phyloP scores from a whole-genome alignment of 1,140 invertebrate genomes.

The Chironomus tepperi region DNA sequence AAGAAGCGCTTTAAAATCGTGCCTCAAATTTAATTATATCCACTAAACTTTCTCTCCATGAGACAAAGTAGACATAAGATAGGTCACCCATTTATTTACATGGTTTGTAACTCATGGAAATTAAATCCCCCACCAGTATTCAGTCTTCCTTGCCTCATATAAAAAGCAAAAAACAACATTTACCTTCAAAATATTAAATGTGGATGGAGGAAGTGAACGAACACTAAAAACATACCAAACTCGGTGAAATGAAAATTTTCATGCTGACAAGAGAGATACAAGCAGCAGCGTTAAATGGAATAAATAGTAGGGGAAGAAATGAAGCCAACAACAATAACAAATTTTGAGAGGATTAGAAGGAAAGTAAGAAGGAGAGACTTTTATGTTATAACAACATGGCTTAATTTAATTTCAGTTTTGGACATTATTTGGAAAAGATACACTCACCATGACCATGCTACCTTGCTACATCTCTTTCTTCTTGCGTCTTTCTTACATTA shows the following conservation, averaged over 20 bases:
- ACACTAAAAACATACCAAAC: not conserved
- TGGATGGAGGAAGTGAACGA: not conserved
- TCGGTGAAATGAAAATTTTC: slow-evolving; percentile 7
- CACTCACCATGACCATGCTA: no score
- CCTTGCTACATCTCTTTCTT: not conserved
- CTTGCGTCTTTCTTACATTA: not conserved
- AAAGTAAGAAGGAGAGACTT: not conserved
- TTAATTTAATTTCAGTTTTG: slow-evolving; percentile 4
- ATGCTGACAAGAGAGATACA: not conserved
- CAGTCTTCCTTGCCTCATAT: not conserved
- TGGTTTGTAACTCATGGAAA: not conserved
- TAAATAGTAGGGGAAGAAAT: not conserved
- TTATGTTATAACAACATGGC: not conserved
- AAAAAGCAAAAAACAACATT: not conserved
- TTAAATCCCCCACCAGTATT: not conserved
- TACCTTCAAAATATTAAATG: slow-evolving; percentile 1
- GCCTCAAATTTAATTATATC: no score
- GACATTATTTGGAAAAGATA: not conserved
- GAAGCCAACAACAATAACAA: no score
- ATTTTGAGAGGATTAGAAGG: not conserved
- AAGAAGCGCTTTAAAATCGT: no score
- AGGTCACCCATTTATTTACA: no score
- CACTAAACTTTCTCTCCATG: no score
- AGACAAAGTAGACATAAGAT: no score
- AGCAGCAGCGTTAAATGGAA: not conserved